These are phyloP conservation scores for Amblyraja radiata DNA, from an alignment of 2,797 vertebrate species.

Conservation along the genomic window DNA sequence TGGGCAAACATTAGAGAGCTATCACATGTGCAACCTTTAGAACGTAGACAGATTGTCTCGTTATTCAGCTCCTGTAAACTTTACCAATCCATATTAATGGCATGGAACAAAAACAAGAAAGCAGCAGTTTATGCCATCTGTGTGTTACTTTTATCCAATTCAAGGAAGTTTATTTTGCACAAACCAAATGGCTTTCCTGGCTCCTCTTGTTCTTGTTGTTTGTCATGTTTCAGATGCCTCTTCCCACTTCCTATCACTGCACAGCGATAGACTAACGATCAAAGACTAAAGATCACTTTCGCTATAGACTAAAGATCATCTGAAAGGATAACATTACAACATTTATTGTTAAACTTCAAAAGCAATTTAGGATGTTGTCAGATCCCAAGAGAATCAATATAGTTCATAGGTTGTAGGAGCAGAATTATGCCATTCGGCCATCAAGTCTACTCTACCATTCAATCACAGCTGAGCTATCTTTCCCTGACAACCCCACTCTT, in stretches of 20 bases:
- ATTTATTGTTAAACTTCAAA: not conserved
- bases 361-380: no score
- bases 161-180: not conserved
- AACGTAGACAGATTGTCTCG: not conserved
- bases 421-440: no score
- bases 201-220: not conserved
- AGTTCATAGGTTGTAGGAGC: not conserved
- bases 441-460: no score
- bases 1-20: not conserved
- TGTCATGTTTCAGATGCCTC: not conserved
- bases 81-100: not conserved
- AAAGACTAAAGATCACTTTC: not conserved
- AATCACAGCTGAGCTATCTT: no score
- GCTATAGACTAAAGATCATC: slow-evolving; percentile 3
- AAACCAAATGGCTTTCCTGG: not conserved
- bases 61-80: not conserved
- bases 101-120: not conserved
- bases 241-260: not conserved
- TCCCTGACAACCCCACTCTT: no score
- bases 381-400: not conserved
- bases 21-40: not conserved
- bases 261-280: no score
- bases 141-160: not conserved
- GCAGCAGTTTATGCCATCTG: slow-evolving; percentile 1
- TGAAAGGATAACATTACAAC: not conserved